Conservation (phyloP, 1,140 invertebrate species). For the Cydia strobilella region DNA sequence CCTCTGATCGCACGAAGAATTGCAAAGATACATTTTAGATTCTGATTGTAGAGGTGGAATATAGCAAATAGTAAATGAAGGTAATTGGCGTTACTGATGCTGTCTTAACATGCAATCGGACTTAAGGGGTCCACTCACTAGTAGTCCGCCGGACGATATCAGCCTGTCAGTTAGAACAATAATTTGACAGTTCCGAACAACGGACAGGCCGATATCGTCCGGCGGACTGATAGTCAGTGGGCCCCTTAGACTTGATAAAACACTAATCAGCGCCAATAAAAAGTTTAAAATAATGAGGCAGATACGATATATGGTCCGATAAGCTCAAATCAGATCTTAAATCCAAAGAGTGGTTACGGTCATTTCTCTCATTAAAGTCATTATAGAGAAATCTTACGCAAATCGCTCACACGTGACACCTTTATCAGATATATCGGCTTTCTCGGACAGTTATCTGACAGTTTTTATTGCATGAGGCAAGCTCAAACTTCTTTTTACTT, state of each 20-base stretch:
- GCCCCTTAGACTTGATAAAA: neutral
- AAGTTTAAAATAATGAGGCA: neutral
- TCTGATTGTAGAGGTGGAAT: neutral
- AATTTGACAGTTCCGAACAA: no score
- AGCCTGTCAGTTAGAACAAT: no score
- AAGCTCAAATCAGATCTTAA: slow-evolving; percentile 4
- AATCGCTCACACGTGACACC: slow-evolving; percentile 13
- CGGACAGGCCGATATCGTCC: no score
- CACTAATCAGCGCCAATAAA: neutral
- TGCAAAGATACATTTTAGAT: no score
- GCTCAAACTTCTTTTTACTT: slow-evolving; percentile 14
- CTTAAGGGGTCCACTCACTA: no score
- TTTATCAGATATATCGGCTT: slow-evolving; percentile 18
- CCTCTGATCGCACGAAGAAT: no score
- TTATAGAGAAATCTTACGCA: slow-evolving; percentile 21
- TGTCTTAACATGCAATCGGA: neutral
- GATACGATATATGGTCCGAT: slow-evolving; percentile 9
- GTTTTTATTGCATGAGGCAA: neutral
- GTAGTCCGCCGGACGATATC: no score
- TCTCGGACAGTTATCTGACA: neutral
- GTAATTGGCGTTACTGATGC: neutral
- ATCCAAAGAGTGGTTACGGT: neutral
- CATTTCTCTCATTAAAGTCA: neutral
- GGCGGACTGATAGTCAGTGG: no score
- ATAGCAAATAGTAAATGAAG: neutral